A percentile compares a stretch with the other conserved stretches of the same genome.
These are phyloP conservation scores for Neofelis nebulosa DNA, from an alignment of 2,113 vertebrate species.

Conservation along the genomic window DNA sequence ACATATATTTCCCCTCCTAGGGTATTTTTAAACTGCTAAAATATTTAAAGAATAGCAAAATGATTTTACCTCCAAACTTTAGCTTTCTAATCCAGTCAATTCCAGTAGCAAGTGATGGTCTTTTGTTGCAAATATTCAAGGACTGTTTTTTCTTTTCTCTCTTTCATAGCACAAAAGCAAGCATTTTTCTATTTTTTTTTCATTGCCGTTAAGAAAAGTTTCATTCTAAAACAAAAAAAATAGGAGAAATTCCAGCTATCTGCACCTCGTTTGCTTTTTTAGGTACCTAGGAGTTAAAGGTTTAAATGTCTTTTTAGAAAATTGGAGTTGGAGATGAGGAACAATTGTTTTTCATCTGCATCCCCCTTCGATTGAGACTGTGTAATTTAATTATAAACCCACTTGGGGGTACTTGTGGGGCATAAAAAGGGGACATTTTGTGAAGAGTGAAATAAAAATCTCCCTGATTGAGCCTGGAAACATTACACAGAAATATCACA, in stretches of 20 bases:
- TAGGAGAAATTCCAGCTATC: constrained; percentile 20
- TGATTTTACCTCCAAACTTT: constrained; percentile 56
- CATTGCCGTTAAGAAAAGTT: background rate
- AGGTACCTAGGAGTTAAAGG: constrained; percentile 32
- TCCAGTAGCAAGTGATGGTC: background rate
- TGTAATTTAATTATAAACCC: constrained; percentile 42
- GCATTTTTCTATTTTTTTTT: constrained; percentile 37
- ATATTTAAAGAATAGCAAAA: constrained; percentile 39
- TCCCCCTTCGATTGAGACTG: background rate
- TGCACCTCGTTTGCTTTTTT: constrained; percentile 19
- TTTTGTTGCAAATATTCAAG: constrained; percentile 52
- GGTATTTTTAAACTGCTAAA: constrained; percentile 49
- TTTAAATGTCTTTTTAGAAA: constrained; percentile 57
- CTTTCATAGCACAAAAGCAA: constrained; percentile 20
- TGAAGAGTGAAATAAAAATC: constrained; percentile 13
- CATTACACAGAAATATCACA: background rate
- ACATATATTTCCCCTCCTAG: background rate
- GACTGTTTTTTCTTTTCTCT: background rate
- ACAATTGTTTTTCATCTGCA: constrained; percentile 38
- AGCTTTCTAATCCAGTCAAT: background rate
- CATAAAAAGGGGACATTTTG: background rate
- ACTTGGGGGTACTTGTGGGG: background rate
- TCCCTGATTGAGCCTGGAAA: background rate
- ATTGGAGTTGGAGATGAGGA: constrained; percentile 26
- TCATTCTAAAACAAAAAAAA: constrained; percentile 20